phyloP scores from a whole-genome alignment of 2,797 vertebrate genomes.

The Dromococcyx pavoninus region DNA sequence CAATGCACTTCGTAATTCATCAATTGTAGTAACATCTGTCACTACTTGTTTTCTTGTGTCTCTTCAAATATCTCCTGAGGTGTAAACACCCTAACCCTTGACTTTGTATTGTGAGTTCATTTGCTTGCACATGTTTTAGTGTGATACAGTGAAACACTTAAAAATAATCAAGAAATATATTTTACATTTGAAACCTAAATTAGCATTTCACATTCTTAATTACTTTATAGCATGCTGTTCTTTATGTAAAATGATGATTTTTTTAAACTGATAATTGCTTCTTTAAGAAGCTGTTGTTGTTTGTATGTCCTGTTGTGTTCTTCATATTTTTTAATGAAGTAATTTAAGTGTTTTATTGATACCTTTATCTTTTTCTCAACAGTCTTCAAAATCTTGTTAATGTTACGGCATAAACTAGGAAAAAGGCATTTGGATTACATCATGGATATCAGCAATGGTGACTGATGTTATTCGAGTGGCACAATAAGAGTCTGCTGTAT shows the following conservation, averaged over 20 bases:
- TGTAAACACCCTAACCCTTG: neutral
- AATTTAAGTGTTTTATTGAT: neutral
- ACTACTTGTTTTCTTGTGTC: neutral
- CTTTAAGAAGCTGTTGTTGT: neutral
- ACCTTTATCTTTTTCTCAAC: constrained; percentile 44
- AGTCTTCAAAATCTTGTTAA: constrained; percentile 38
- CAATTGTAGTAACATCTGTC: neutral
- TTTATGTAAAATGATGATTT: neutral
- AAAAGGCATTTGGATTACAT: constrained; percentile 18
- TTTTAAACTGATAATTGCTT: neutral
- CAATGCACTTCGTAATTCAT: neutral
- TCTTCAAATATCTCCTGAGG: neutral
- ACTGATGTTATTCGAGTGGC: constrained; percentile 3
- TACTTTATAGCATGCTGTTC: neutral
- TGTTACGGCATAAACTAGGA: constrained; percentile 21
- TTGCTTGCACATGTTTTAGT: neutral
- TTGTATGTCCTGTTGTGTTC: neutral
- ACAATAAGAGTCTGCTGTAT: neutral
- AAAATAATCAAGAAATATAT: neutral
- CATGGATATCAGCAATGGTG: constrained; percentile 23
- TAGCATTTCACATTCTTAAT: neutral
- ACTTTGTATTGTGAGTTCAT: neutral
- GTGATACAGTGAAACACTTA: neutral
- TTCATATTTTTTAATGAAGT: neutral
- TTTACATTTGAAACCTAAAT: neutral